Evolutionary conservation across 2,113 vertebrate genomes (phyloP), one percentile per base, ranked within the genome.

Genomic region (Anseranas semipalmata): DNA sequence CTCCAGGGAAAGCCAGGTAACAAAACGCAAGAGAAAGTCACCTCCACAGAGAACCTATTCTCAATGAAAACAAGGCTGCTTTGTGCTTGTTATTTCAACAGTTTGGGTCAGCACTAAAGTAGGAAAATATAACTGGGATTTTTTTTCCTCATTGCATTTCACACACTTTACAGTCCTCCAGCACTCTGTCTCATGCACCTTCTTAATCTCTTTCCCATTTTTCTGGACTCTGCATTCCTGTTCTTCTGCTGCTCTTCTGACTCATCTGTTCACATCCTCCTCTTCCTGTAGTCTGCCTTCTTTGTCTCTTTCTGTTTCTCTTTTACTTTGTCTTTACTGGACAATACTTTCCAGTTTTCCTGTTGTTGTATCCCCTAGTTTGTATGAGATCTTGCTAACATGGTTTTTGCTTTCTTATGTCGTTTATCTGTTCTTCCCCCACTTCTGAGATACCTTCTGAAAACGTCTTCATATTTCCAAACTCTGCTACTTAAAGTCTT

Each of bases 1-100:
- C 70, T 88, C 55, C 30, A 65, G 66, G 21, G 70, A 92, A 75
- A 75, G 52, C 15, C 72, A 89, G 75, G 75, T 71, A 74, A 74
- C 35, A 39, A 77, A 92, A 91, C 78, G 32, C 65, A 56, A 92
- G 16, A 62, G 53, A 78, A 92, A 85, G 59, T 93, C 50, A 84
- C 46, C 83, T 72, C 59, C 88, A n/a, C 4, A 53, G 18, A 58
- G 6, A 70, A 52, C 11, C 24, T 62, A 6, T 33, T 50, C 46
- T 72, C 15, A 33, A 17, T 30, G 63, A 81, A 46, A 70, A 39
- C 5, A 30, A 24, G 7, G 12, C 15, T 83, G 32, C 2, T 79
- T 89, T 89, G 41, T 45, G 7, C 5, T 75, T 53, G 25, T 43
- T 2, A 13, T 72, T 73, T 92, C 24, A 59, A 58, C 7, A 37